Base-by-base conservation (phyloP, 2,888 invertebrate genomes). In the Amorpha juglandis region DNA sequence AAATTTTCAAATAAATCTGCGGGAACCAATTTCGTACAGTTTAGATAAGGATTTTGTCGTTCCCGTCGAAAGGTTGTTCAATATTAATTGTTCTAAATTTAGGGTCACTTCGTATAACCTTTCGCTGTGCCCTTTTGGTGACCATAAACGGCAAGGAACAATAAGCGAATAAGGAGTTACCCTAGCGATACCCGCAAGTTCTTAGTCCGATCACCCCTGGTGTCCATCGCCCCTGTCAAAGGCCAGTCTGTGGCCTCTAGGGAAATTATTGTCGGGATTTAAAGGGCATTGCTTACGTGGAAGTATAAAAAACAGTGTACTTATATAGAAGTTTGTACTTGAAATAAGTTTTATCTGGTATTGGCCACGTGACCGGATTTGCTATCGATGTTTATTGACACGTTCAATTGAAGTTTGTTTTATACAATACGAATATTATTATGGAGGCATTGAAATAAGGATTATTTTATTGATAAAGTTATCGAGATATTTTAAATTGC, bases 231-330 rank as follows among this genome's bases (percentile, higher is more conserved):
- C 92, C 92, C 90, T 85, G 89, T 89, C 91, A 91, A 91, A 91
- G 90, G 90, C 89, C 89, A 91, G 82, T 75, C 85, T 81, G 77
- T 75, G 79, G 80, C 85, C 93, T 87, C 93, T 64, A 72, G 94
- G 94, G 93, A 94, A 94, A 93, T 93, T 92, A 93, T 93, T 90
- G 92, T 91, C 90, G 89, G 93, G 93, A 91, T 94, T 94, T 93
- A 93, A 93, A 93, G 93, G 93, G 92, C 91, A 91, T 83, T 87
- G 88, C 90, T 90, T 88, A 87, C 87, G 87, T 79, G 77, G 81
- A 91, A 83, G 83, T 86, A 90, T 83, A 91, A 92, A 92, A 91
- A 90, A 88, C 84, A 83, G 82, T 85, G 84, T 86, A 87, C 83
- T 86, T 87, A 83, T 88, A 88, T 88, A 84, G 82, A 87, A 87